These are phyloP conservation scores for Sorex maritimensis DNA, from an alignment of 2,797 vertebrate genomes.

Conservation along the genomic window DNA sequence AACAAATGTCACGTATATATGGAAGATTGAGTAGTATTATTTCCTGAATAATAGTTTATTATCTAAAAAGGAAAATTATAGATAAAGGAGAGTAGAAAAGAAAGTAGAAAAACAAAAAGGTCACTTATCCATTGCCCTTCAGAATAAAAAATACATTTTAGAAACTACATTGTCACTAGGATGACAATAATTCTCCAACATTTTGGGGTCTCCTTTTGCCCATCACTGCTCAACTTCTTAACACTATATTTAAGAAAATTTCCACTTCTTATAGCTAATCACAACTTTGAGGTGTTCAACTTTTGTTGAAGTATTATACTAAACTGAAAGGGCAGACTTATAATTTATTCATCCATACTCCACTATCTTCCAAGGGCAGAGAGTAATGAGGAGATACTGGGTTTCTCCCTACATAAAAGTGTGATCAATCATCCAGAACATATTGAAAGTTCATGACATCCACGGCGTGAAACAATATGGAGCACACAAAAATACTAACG, in stretches of 20 bases:
- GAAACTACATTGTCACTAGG: constrained; percentile 30
- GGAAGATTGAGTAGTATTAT: background rate
- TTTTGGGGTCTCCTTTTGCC: background rate
- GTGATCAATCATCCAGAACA: background rate
- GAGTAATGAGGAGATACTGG: background rate
- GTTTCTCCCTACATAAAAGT: background rate
- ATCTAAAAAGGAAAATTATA: background rate
- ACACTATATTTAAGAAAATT: too few relatives aligned
- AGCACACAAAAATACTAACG: background rate
- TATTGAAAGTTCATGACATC: background rate
- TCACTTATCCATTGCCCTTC: background rate
- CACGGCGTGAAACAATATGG: background rate
- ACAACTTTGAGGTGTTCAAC: too few relatives aligned
- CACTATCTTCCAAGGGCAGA: too few relatives aligned
- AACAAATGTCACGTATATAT: background rate
- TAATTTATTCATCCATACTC: too few relatives aligned
- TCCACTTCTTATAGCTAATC: too few relatives aligned
- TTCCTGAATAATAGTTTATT: constrained; percentile 14
- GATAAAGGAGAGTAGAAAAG: background rate
- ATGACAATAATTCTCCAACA: background rate
- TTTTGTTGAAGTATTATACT: too few relatives aligned
- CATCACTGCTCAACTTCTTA: background rate
- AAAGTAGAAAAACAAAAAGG: background rate
- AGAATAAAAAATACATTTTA: constrained; percentile 50
- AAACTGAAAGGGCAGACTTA: background rate